Conservation (phyloP, 1,140 invertebrate genomes). For the Calephelis virginiensis region DNA sequence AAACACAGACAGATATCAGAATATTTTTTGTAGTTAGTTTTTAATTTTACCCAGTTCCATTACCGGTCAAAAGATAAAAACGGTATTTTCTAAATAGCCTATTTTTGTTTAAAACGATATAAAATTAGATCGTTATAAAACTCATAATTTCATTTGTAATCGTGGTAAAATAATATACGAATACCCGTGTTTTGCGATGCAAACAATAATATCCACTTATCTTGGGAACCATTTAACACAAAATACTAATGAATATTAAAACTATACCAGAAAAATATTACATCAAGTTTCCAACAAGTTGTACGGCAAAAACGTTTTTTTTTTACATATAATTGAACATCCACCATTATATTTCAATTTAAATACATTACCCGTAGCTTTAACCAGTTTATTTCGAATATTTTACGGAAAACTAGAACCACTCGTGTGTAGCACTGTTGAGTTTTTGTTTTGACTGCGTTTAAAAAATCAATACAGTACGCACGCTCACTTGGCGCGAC, state of each 20-base stretch:
- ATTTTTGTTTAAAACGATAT: too few species aligned
- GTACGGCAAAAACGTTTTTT: background rate
- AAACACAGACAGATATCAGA: too few species aligned
- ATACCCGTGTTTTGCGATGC: background rate
- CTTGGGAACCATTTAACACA: background rate
- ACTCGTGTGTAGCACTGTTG: slow-evolving; percentile 3
- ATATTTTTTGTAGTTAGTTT: too few species aligned
- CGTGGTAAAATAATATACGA: too few species aligned
- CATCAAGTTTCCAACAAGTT: background rate
- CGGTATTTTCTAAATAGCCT: too few species aligned
- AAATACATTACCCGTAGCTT: background rate
- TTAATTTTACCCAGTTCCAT: too few species aligned
- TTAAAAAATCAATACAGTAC: slow-evolving; percentile 20
- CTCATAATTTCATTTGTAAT: too few species aligned
- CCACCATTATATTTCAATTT: background rate
- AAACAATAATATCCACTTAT: background rate
- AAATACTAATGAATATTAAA: background rate
- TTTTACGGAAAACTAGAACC: background rate
- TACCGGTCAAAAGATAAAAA: too few species aligned
- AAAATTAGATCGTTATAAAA: too few species aligned
- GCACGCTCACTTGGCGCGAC: slow-evolving; percentile 23
- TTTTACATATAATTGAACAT: background rate
- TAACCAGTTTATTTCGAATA: background rate
- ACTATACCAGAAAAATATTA: slow-evolving; percentile 12
- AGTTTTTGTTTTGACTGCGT: slow-evolving; percentile 4